Evolutionary conservation across 2,888 invertebrate genomes (phyloP).

Genomic region (Metacarcinus magister): DNA sequence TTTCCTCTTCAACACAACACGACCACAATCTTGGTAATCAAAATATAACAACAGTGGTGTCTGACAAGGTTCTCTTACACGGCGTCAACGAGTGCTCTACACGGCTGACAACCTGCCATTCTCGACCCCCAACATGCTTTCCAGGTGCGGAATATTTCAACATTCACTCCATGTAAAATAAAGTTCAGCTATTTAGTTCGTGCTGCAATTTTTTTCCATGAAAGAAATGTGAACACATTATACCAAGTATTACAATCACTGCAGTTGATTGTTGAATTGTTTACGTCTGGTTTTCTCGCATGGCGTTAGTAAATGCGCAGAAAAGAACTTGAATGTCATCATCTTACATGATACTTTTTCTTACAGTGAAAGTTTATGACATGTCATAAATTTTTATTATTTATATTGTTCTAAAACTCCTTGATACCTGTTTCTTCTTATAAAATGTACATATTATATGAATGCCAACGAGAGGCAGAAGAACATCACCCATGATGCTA

Average conservation of each 20-base stretch:
- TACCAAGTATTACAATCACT: background rate
- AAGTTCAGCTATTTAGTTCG: background rate
- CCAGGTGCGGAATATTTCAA: background rate
- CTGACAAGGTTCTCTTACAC: background rate
- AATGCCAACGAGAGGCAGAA: too few species aligned
- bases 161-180: background rate
- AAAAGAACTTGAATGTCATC: background rate
- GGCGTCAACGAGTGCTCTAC: background rate
- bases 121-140: background rate
- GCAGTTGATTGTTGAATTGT: background rate
- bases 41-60: background rate
- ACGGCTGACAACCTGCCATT: background rate
- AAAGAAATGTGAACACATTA: background rate
- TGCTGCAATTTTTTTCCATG: background rate
- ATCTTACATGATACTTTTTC: background rate
- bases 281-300: background rate
- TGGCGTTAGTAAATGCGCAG: background rate
- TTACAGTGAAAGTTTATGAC: background rate
- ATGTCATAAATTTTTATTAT: background rate
- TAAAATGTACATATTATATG: too few species aligned
- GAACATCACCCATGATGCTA: too few species aligned
- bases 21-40: background rate
- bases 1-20: background rate
- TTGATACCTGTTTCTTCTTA: background rate
- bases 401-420: background rate